Evolutionary conservation across 2,113 vertebrate genomes (phyloP).

Genomic region (Benitochromis conjunctus): DNA sequence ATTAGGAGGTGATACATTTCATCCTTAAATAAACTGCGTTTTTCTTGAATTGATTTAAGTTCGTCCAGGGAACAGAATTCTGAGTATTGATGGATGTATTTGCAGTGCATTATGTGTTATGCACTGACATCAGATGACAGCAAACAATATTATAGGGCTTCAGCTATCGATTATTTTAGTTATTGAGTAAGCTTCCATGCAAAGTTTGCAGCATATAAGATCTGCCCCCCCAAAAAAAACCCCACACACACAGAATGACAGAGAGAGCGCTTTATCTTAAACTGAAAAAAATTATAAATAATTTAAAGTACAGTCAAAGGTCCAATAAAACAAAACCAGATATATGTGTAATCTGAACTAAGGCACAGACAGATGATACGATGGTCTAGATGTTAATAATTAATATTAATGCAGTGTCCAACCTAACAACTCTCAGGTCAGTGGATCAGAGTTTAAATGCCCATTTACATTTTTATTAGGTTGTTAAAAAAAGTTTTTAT

Average conservation of each 20-base stretch:
- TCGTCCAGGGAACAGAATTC: background rate
- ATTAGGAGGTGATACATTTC: fast-evolving
- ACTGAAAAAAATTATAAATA: background rate
- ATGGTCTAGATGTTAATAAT: background rate
- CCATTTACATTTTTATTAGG: background rate
- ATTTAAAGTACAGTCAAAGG: fast-evolving
- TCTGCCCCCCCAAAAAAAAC: too few species aligned
- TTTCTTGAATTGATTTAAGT: fast-evolving
- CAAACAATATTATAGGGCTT: fast-evolving
- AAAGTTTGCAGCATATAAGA: fast-evolving
- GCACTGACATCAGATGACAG: fast-evolving
- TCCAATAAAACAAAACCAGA: fast-evolving
- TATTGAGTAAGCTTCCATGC: fast-evolving
- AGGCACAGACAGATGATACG: fast-evolving
- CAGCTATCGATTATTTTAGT: background rate
- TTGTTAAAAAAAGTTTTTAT: background rate
- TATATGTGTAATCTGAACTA: background rate
- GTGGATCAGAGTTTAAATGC: background rate
- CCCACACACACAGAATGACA: too few species aligned
- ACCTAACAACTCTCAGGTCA: fast-evolving
- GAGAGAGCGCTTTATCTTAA: too few species aligned
- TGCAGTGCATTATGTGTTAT: background rate
- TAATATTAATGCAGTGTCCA: fast-evolving
- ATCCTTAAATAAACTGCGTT: fast-evolving
- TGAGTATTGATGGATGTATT: background rate